Percentiles rank a stretch among this genome's conserved stretches.
phyloP scores from a whole-genome alignment of 2,797 vertebrate genomes.

The Pachyuromys duprasi region DNA sequence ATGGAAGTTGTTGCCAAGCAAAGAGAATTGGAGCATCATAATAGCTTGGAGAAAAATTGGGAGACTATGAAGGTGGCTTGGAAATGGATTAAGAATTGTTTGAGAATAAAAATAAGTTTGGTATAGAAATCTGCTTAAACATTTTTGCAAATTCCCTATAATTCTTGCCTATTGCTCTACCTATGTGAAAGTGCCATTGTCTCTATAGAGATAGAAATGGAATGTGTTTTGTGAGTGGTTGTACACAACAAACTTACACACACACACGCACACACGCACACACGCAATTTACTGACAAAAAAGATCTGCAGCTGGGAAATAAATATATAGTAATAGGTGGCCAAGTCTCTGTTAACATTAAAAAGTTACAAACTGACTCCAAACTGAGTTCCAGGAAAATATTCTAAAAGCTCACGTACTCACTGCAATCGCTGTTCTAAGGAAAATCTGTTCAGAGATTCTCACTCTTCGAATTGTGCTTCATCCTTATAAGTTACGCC shows the following conservation, averaged over 20 bases:
- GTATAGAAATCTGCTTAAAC: constrained; percentile 5
- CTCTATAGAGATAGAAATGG: constrained; percentile 48
- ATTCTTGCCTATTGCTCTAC: neutral
- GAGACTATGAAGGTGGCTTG: constrained; percentile 18
- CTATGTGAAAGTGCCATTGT: neutral
- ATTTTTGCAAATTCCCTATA: constrained; percentile 41
- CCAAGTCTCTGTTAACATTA: constrained; percentile 39
- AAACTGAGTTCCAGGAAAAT: constrained; percentile 47
- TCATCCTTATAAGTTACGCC: neutral
- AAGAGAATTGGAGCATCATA: constrained; percentile 31
- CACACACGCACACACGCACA: constrained; percentile 56
- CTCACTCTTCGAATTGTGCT: neutral
- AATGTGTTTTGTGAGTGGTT: constrained; percentile 30
- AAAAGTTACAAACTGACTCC: constrained; percentile 26
- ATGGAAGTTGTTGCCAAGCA: constrained; percentile 53
- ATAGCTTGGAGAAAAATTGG: neutral
- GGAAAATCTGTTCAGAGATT: neutral
- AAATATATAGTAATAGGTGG: constrained; percentile 39
- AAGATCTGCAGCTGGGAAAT: neutral
- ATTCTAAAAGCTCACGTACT: neutral
- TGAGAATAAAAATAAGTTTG: constrained; percentile 55
- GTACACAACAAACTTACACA: constrained; percentile 43
- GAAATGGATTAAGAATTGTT: constrained; percentile 7
- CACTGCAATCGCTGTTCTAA: constrained; percentile 34
- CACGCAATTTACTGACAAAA: neutral